Evolutionary conservation across 2,888 invertebrate genomes (phyloP), one percentile per base, ranked within the genome.

Genomic region (Amblyteles armatorius): DNA sequence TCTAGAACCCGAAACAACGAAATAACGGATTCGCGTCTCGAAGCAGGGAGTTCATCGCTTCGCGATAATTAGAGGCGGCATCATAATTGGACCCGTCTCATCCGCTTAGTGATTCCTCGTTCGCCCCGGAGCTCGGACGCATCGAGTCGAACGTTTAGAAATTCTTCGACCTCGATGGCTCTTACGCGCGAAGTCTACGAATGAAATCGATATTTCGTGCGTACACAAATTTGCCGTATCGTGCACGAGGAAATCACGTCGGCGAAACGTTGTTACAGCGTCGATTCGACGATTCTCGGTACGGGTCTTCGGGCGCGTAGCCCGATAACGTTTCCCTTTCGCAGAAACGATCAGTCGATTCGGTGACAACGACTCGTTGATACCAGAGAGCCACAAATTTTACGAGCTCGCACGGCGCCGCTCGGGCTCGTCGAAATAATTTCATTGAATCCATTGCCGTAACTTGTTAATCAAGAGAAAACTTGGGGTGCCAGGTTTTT

Each of bases 331-430:
- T 63, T 60, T 57, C 44, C 44, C 52, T 52, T 79, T 74, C 83
- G 55, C 69, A 79, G 79, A 79, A 83, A 74, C 74, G 74, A 83
- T 79, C 71, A 13, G 44, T 50, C 60, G 79, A 73, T 79, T 79
- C 79, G 72, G 69, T 71, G 79, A 83, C 83, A 83, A 74, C 73
- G 79, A 82, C 79, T 83, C 33, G 55, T 79, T 83, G 65, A 71
- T 65, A 52, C 50, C 44, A 13, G 36, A 50, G 65, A 63, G 36
- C 48, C 16, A 29, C 44, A 44, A 11, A 60, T 29, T 11, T 60
- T 29, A 29, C 60, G 26, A 26, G 16, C 29, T 36, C 36, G 36
- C 60, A 29, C 33, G 16, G 26, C 44, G 26, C 60, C 44, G 29
- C 74, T 63, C 48, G 16, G 50, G 52, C 65, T 65, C 50, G 65